Evolutionary conservation across 2,113 vertebrate species (phyloP).

Genomic region (Morone chrysops): DNA sequence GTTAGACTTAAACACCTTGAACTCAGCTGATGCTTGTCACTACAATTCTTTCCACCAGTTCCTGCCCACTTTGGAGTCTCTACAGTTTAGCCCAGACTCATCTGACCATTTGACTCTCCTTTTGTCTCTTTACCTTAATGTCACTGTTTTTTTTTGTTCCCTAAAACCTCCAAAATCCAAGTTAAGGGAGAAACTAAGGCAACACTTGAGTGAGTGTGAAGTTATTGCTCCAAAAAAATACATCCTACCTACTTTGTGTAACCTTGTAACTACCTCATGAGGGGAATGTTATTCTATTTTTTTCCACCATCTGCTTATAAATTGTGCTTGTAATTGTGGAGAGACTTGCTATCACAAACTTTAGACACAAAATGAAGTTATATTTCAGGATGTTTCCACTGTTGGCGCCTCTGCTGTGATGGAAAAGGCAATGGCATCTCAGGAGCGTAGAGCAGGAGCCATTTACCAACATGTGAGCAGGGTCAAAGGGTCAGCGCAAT

Average conservation of each 20-base stretch:
- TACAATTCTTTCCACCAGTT: conserved; percentile 72
- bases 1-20: conserved; percentile 73
- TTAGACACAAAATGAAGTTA: not conserved
- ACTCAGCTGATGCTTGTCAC: conserved; percentile 77
- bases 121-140: conserved; percentile 33
- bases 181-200: not conserved
- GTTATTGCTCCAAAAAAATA: not conserved
- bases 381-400: not conserved
- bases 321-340: not conserved
- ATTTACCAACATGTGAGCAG: conserved; percentile 31
- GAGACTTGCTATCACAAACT: not conserved
- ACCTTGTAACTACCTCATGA: not conserved
- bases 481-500: conserved; percentile 45
- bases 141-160: conserved; percentile 34
- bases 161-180: not conserved
- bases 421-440: conserved; percentile 19
- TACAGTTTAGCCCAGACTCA: conserved; percentile 46
- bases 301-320: not conserved
- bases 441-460: conserved; percentile 12
- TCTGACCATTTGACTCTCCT: conserved; percentile 33
- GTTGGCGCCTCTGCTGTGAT: not conserved
- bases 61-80: conserved; percentile 52
- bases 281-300: not conserved
- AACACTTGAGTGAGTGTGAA: not conserved
- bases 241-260: not conserved